Percentiles rank a stretch among this genome's conserved stretches.
Conservation (phyloP, 2,797 vertebrate species). For the Liparis tanakae region DNA sequence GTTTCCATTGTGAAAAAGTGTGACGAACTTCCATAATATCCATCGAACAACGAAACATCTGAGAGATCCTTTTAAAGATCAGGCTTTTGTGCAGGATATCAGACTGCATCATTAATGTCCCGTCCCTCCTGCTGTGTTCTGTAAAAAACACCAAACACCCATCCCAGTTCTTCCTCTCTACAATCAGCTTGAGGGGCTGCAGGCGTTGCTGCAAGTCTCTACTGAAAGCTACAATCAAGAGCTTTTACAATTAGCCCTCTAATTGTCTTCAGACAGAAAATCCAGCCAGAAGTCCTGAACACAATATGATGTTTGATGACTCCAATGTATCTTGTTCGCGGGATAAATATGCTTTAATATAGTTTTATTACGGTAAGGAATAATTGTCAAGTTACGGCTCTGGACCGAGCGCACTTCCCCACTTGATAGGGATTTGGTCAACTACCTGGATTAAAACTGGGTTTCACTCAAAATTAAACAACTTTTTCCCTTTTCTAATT, state of each 20-base stretch:
- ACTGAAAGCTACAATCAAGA: slow-evolving; percentile 18
- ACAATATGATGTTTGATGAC: slow-evolving; percentile 12
- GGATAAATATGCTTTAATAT: background rate
- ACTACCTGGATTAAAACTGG: too few relatives aligned
- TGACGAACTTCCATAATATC: slow-evolving; percentile 4
- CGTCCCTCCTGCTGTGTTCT: slow-evolving; percentile 20
- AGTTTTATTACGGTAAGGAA: background rate
- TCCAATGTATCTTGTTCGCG: slow-evolving; percentile 1
- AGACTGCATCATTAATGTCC: slow-evolving; percentile 39
- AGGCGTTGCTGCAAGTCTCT: slow-evolving; percentile 28
- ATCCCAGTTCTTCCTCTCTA: slow-evolving; percentile 13
- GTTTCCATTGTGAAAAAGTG: slow-evolving; percentile 10
- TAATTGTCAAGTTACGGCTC: too few relatives aligned
- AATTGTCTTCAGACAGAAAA: slow-evolving; percentile 29
- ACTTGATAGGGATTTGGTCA: too few relatives aligned
- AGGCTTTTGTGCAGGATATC: slow-evolving; percentile 25
- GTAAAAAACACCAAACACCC: slow-evolving; percentile 27
- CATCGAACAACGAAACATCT: slow-evolving; percentile 31
- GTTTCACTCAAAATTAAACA: too few relatives aligned
- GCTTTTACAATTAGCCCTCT: slow-evolving; percentile 30
- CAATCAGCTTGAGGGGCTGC: slow-evolving; percentile 13
- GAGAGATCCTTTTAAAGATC: slow-evolving; percentile 44
- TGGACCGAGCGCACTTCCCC: too few relatives aligned
- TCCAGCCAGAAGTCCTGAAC: slow-evolving; percentile 17
- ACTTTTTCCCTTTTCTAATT: too few relatives aligned